Percentiles rank a stretch among this genome's conserved stretches.
Evolutionary conservation across 2,113 vertebrate genomes (phyloP).

Genomic region (Ovibos moschatus): DNA sequence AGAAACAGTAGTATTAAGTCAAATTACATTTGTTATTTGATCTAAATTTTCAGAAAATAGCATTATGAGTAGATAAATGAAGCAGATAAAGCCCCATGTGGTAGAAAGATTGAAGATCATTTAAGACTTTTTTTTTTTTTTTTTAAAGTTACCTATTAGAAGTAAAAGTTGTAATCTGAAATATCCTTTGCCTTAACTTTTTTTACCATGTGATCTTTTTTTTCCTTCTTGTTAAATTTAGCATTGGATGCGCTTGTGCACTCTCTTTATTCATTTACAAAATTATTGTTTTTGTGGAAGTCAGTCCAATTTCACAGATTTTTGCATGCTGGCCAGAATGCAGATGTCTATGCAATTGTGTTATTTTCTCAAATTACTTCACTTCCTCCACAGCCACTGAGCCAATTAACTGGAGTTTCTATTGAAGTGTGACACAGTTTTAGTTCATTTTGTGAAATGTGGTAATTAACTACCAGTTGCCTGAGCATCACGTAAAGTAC

Average conservation of each 20-base stretch:
- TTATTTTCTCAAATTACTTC: not conserved
- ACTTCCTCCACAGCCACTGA: not conserved
- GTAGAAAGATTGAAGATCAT: not conserved
- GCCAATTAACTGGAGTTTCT: conserved; percentile 38
- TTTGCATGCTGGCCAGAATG: conserved; percentile 14
- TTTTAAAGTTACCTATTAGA: not conserved
- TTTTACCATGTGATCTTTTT: not conserved
- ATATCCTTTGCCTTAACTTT: not conserved
- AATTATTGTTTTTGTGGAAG: not conserved
- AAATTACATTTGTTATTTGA: not conserved
- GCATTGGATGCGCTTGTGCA: not conserved
- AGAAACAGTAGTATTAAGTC: not conserved
- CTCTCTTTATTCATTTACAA: not conserved
- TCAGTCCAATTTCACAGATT: conserved; percentile 20
- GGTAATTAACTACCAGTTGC: not conserved
- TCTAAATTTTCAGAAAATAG: not conserved
- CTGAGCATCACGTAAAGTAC: not conserved
- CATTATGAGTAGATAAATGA: not conserved
- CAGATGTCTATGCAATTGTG: not conserved
- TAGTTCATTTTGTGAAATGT: not conserved
- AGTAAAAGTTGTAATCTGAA: not conserved
- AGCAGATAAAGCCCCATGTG: not conserved
- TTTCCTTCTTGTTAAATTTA: not conserved
- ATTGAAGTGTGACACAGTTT: not conserved
- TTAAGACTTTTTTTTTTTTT: not conserved